Evolutionary conservation across 2,888 invertebrate genomes (phyloP).

Genomic region (Machimus atricapillus): DNA sequence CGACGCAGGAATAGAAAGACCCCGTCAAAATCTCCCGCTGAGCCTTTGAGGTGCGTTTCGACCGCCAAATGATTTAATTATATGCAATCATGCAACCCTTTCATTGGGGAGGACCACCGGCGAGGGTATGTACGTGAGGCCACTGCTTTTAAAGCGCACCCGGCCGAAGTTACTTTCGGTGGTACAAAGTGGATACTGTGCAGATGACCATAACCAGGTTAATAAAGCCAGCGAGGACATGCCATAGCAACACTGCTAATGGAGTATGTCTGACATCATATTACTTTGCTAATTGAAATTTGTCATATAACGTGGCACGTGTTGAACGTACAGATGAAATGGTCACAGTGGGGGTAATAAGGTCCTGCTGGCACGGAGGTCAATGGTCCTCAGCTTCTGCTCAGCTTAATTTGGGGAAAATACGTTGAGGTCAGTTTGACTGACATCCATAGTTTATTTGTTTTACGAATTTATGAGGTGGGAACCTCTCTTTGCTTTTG

Average conservation of each 20-base stretch:
- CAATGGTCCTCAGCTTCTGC: constrained; percentile 10
- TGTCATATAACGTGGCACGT: constrained; percentile 39
- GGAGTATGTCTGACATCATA: constrained; percentile 40
- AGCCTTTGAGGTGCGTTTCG: not conserved
- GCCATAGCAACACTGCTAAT: constrained; percentile 23
- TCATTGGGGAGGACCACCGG: not conserved
- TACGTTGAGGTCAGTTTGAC: not conserved
- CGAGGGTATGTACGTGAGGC: not conserved
- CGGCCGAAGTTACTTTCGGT: not conserved
- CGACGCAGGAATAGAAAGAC: not conserved
- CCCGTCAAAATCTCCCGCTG: not conserved
- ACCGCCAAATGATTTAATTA: constrained; percentile 30
- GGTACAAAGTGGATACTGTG: constrained; percentile 27
- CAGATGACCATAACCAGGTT: constrained; percentile 26
- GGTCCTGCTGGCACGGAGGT: constrained; percentile 23
- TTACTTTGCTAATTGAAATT: constrained; percentile 42
- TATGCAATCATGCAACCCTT: constrained; percentile 35
- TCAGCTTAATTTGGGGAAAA: not conserved
- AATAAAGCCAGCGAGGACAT: constrained; percentile 28
- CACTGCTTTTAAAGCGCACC: not conserved
- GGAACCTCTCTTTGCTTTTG: not conserved
- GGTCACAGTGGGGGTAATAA: constrained; percentile 36
- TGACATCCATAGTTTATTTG: not conserved
- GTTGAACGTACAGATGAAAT: constrained; percentile 35
- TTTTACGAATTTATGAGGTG: not conserved